Conservation (phyloP, 2,888 invertebrate species). For the Boloria selene region DNA sequence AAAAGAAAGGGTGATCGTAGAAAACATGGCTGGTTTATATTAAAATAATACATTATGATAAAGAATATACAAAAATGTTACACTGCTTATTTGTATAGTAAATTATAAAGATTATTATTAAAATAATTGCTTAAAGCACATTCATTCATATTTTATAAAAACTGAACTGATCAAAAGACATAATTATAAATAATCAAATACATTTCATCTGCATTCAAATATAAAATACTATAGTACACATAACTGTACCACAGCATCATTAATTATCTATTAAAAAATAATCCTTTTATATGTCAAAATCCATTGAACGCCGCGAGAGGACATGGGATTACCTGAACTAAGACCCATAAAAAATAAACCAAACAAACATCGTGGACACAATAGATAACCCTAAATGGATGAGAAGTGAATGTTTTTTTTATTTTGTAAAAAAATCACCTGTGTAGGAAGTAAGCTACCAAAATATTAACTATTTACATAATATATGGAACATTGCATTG, state of each 20-base stretch:
- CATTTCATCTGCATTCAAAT: slow-evolving; percentile 16
- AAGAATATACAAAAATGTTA: no score
- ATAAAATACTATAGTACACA: slow-evolving; percentile 37
- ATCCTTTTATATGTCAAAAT: slow-evolving; percentile 79
- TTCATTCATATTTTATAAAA: no score
- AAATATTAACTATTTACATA: slow-evolving; percentile 13
- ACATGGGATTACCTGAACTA: slow-evolving; percentile 78
- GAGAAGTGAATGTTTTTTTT: slow-evolving; percentile 47
- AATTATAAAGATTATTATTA: no score
- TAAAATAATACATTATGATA: no score
- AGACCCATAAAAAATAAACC: slow-evolving; percentile 68
- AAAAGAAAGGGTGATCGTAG: not conserved
- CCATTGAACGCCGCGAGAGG: slow-evolving; percentile 67
- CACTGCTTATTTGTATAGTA: no score
- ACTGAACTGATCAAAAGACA: slow-evolving; percentile 1
- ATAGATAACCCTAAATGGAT: slow-evolving; percentile 60
- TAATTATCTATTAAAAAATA: slow-evolving; percentile 80
- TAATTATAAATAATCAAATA: slow-evolving; percentile 47
- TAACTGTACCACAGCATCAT: slow-evolving; percentile 65
- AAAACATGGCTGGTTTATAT: not conserved
- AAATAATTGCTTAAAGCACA: no score
- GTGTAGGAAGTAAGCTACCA: not conserved
- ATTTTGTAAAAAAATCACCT: slow-evolving; percentile 17
- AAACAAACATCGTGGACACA: slow-evolving; percentile 62
- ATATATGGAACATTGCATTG: no score